A percentile compares a stretch with the other conserved stretches of the same genome.
These are phyloP conservation scores for Forbesichthys papilliferus DNA, from an alignment of 2,113 vertebrate species.

Conservation along the genomic window DNA sequence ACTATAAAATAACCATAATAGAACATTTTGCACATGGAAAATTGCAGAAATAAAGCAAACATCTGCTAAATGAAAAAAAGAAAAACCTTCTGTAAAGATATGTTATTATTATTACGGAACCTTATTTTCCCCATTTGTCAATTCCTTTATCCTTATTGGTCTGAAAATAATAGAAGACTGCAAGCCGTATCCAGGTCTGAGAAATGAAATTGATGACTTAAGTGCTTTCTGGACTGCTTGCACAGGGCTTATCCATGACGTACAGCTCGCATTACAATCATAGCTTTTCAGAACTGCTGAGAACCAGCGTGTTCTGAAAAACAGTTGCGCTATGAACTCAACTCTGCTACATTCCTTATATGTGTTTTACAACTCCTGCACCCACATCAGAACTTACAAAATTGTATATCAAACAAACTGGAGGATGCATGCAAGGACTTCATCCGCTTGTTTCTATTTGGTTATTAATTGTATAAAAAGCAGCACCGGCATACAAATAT, in stretches of 20 bases:
- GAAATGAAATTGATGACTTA: slow-evolving; percentile 37
- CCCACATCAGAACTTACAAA: slow-evolving; percentile 22
- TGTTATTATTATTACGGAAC: neutral
- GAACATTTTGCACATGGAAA: neutral
- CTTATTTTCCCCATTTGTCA: neutral
- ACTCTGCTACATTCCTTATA: slow-evolving; percentile 6
- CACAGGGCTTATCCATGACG: slow-evolving; percentile 34
- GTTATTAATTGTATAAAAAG: slow-evolving; percentile 18
- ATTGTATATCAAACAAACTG: slow-evolving; percentile 16
- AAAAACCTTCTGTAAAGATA: neutral
- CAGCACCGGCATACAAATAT: slow-evolving; percentile 28
- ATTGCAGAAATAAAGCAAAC: neutral
- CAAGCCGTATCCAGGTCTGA: neutral
- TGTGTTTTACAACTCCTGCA: slow-evolving; percentile 17
- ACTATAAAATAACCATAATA: neutral
- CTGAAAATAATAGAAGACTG: neutral
- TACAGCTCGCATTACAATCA: slow-evolving; percentile 13
- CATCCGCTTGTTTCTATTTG: too few relatives aligned
- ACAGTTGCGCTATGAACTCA: slow-evolving; percentile 10
- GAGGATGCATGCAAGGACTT: slow-evolving; percentile 22
- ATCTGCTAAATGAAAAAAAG: neutral
- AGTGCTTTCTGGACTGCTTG: slow-evolving; percentile 26
- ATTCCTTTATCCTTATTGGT: neutral
- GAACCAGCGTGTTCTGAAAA: slow-evolving; percentile 2
- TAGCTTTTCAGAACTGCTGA: slow-evolving; percentile 27